Conservation (phyloP, 2,113 vertebrate genomes). For the Chrysemys picta region DNA sequence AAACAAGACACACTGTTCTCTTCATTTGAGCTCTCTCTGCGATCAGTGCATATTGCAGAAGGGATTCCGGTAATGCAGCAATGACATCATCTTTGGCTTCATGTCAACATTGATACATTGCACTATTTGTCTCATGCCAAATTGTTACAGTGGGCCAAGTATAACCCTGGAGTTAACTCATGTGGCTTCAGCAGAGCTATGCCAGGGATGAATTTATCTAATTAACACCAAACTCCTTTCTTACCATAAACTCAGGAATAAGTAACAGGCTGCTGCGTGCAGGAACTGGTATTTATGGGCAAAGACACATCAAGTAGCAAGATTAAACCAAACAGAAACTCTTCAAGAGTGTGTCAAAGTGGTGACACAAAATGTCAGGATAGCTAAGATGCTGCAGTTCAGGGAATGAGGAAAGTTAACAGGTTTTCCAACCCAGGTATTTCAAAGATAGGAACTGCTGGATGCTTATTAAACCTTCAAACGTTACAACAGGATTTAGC, state of each 20-base stretch:
- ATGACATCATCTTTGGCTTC: constrained; percentile 56
- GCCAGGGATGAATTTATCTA: background rate
- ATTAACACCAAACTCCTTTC: background rate
- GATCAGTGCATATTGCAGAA: background rate
- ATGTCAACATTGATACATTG: background rate
- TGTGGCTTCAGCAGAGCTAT: background rate
- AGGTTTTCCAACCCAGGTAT: background rate
- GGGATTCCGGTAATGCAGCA: background rate
- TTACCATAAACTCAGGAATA: too few species aligned
- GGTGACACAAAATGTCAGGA: background rate
- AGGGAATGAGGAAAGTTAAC: background rate
- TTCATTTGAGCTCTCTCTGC: background rate
- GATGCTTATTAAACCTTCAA: background rate
- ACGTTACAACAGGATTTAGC: background rate
- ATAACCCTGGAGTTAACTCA: background rate
- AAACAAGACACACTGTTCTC: constrained; percentile 34
- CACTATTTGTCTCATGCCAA: background rate
- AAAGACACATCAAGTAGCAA: background rate
- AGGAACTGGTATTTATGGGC: background rate
- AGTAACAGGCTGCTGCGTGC: background rate
- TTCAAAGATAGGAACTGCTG: background rate
- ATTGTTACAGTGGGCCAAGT: background rate
- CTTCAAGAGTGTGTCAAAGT: background rate
- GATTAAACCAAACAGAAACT: background rate
- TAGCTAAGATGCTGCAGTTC: background rate